phyloP scores from a whole-genome alignment of 2,888 invertebrate genomes.

The Ophioninae sp. region DNA sequence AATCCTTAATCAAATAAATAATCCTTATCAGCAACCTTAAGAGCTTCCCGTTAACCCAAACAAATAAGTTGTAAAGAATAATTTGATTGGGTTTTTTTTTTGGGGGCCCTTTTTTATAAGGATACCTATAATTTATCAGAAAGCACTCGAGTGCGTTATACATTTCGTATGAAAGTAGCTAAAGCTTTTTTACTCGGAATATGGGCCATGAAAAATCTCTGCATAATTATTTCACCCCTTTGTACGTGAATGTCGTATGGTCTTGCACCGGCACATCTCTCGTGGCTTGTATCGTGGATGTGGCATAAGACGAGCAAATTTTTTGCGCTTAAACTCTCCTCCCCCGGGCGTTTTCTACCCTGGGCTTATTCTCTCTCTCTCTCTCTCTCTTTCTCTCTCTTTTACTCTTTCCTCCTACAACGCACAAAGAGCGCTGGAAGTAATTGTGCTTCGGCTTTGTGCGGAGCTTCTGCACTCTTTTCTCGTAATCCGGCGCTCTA shows the following conservation, averaged over 20 bases:
- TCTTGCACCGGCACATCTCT: background rate
- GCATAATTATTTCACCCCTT: conserved; percentile 14
- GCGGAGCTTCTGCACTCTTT: conserved; percentile 43
- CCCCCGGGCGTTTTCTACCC: conserved; percentile 20
- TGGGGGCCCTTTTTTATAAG: too few species aligned
- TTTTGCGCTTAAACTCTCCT: conserved; percentile 33
- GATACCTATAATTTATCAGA: too few species aligned
- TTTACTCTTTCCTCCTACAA: conserved; percentile 1
- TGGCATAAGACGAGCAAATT: conserved; percentile 49
- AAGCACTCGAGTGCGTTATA: background rate
- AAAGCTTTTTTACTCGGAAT: background rate
- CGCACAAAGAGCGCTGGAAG: conserved; percentile 57
- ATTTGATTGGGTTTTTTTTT: too few species aligned
- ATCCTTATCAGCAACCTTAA: too few species aligned
- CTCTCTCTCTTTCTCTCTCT: conserved; percentile 20
- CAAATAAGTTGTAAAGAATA: too few species aligned
- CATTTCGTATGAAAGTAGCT: conserved; percentile 3
- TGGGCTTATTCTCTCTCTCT: conserved; percentile 23
- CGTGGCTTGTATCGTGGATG: conserved; percentile 6
- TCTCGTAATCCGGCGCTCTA: conserved; percentile 50
- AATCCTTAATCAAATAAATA: too few species aligned
- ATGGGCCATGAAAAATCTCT: conserved; percentile 20
- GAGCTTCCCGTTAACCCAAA: too few species aligned
- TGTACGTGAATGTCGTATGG: conserved; percentile 4
- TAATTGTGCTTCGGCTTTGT: conserved; percentile 61